These are phyloP conservation scores for Crotalus horridus DNA, from an alignment of 2,113 vertebrate species.

Conservation along the genomic window DNA sequence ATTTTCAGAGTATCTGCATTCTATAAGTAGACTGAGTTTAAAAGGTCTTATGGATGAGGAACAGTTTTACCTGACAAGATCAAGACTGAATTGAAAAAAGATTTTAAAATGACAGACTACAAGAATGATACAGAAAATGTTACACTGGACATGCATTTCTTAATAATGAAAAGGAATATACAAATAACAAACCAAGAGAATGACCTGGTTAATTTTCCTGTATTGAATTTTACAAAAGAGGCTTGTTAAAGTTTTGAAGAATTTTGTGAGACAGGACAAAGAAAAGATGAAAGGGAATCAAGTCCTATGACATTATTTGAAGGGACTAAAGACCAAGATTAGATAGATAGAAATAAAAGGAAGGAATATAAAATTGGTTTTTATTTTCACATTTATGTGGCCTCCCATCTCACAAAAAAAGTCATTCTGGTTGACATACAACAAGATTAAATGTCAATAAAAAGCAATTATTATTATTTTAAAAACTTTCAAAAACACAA, in stretches of 20 bases:
- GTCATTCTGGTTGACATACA: background rate
- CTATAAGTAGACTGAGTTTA: background rate
- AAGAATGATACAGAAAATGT: background rate
- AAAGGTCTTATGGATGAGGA: background rate
- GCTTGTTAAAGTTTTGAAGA: background rate
- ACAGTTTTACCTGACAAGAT: background rate
- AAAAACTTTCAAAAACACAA: background rate
- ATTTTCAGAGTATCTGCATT: background rate
- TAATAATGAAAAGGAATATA: background rate
- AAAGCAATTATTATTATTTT: background rate
- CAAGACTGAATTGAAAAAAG: background rate
- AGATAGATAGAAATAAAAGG: background rate
- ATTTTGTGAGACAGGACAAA: background rate
- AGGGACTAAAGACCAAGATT: background rate
- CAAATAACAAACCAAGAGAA: background rate
- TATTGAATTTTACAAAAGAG: background rate
- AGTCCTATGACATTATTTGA: background rate
- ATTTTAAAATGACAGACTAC: background rate
- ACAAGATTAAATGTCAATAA: background rate
- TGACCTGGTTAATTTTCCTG: background rate
- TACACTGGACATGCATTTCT: background rate
- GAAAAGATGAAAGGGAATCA: background rate
- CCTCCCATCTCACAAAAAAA: background rate
- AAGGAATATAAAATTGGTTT: background rate
- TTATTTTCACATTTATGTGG: background rate